These are phyloP conservation scores for Lithobates sylvaticus DNA, from an alignment of 2,797 vertebrate species.

Conservation along the genomic window DNA sequence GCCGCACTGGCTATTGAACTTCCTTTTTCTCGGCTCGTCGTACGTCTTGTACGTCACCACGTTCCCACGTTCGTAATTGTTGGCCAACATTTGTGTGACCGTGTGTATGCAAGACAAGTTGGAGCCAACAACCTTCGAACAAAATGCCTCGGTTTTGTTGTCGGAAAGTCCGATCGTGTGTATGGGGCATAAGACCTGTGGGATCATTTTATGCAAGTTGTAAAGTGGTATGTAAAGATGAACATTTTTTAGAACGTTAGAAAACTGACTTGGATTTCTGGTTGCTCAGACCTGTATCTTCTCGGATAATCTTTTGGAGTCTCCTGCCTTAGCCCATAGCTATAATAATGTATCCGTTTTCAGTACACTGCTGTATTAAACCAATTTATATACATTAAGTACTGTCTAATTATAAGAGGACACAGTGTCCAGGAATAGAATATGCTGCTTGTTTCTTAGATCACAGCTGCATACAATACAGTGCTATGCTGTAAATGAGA, in stretches of 20 bases:
- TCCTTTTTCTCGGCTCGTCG: no score
- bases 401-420: neutral
- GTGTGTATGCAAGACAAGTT: no score
- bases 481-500: neutral
- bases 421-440: neutral
- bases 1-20: no score
- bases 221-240: neutral
- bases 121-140: no score
- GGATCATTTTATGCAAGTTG: neutral
- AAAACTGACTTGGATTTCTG: no score
- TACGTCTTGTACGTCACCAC: no score
- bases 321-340: neutral
- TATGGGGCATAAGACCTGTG: no score
- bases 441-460: neutral
- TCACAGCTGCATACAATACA: neutral
- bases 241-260: neutral
- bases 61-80: no score
- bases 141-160: no score
- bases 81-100: no score
- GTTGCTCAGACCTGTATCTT: neutral
- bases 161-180: no score
- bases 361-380: neutral
- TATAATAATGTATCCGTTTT: neutral
- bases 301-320: neutral
- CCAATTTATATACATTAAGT: neutral